Evolutionary conservation across 2,888 invertebrate genomes (phyloP), one percentile per base, ranked within the genome.

Genomic region (Conchocele bisecta): DNA sequence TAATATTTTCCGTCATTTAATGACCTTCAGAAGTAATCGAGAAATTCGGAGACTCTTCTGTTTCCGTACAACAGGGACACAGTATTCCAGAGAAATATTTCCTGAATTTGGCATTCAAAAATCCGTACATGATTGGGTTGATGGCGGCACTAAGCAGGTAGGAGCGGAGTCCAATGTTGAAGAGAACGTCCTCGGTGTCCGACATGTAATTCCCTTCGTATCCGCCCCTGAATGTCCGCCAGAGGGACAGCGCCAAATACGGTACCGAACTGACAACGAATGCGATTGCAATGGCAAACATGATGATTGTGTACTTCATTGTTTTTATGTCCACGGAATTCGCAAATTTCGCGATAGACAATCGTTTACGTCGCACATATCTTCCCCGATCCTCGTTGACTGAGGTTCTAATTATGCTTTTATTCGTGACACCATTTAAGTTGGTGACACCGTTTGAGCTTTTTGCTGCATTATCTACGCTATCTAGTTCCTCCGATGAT

Each of bases 241-340:
- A 75, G 2, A 59, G 51, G 7, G 59, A 31, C 0, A 75, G 63
- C 4, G 48, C 46, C 22, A 75, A 44, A 53, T 75, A 75, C 5
- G 75, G 75, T n/a, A 75, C 31, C 37, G 64, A 75, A 46, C 75
- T 75, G 1, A 75, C 20, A 22, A 75, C 39, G 28, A 75, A 75
- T n/a, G 66, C 66, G n/a, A 66, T 22, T 11, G 70, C 63, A 22
- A 75, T 75, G 5, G 60, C 65, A n/a, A 75, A 33, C 56, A 59
- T 70, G 1, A 82, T 73, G 15, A 77, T 33, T 2, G 82, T 82
- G 46, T 82, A 82, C 46, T 77, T 80, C 1, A 73, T 44, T 7
- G 76, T 69, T 42, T 73, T 72, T 5, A 70, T 66, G 28, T 76
- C 76, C 7, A 31, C 3, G n/a, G 48, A 24, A 20, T n/a, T n/a